Base-by-base conservation (phyloP, 2,113 vertebrate species). In the Tor tambroides region DNA sequence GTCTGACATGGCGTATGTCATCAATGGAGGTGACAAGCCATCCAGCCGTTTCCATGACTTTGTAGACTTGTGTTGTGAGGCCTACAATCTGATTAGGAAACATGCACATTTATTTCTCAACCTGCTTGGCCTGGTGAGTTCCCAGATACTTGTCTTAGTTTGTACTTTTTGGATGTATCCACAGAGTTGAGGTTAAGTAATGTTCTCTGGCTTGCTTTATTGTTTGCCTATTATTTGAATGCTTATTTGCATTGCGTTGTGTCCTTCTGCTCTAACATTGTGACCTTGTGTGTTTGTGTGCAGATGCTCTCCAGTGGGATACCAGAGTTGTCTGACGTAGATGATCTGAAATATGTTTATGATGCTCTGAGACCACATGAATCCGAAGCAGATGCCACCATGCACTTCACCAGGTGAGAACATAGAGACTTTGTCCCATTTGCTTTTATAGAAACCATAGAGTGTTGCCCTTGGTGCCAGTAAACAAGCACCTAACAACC, bases 1-100 rank as follows among this genome's bases (percentile, higher is more conserved):
- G 30, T 99, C 98, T 0, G 98, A 99, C 93, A 99, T 99, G 98
- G 98, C 98, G 0, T 99, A 99, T 0, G 98, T 99, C 91, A 99
- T 99, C 93, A 99, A 99, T 0, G 98, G 98, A 0, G 98, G 98
- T 11, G 98, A 99, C 94, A 98, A 99, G 65, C 97, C 98, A 2
- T 98, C 98, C 85, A 98, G 98, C 88, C 97, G 98, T 92, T 99
- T 99, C 94, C 98, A 99, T 5, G 98, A 99, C 91, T 99, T 99
- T 26, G 98, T 99, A 8, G 98, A 99, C 90, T 95, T 99, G 49
- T 99, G 98, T 94, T 99, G 98, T 84, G 97, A 99, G 89, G 98
- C 98, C 41, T 99, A 99, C 95, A 99, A 99, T 94, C 95, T 98
- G 89, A 98, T 99, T 92, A 95, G 98, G 93, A 99, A 99, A 91